phyloP scores from a whole-genome alignment of 2,113 vertebrate genomes.

The Paratilapia polleni region DNA sequence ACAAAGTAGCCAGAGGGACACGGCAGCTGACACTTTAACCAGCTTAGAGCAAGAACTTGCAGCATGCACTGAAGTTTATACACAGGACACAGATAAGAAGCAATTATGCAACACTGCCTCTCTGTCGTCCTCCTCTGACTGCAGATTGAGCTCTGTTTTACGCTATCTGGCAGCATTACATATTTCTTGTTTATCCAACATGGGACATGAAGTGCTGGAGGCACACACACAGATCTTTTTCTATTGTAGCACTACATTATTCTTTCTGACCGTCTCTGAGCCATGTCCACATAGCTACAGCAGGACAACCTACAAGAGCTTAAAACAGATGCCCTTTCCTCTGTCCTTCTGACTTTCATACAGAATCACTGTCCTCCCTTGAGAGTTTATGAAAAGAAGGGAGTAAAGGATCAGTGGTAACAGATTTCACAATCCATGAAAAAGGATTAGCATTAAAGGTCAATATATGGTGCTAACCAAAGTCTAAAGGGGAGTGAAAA shows the following conservation, averaged over 20 bases:
- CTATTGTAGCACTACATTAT: background rate
- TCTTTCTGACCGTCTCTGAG: background rate
- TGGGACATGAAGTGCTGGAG: background rate
- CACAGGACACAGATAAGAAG: slow-evolving; percentile 14
- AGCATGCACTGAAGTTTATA: background rate
- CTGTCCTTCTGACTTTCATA: slow-evolving; percentile 19
- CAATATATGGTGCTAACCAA: slow-evolving; percentile 7
- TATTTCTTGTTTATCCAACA: slow-evolving; percentile 22
- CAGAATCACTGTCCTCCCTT: background rate
- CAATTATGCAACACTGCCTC: slow-evolving; percentile 9
- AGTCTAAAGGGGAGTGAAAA: slow-evolving; percentile 5
- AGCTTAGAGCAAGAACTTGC: slow-evolving; percentile 6
- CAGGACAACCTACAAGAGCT: background rate
- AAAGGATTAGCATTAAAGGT: slow-evolving; percentile 46
- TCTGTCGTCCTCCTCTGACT: slow-evolving; percentile 15
- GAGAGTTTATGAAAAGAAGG: background rate
- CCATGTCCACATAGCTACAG: background rate
- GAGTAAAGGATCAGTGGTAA: background rate
- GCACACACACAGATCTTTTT: background rate
- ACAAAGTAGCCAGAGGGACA: slow-evolving; percentile 8
- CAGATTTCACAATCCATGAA: slow-evolving; percentile 21
- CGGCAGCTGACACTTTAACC: background rate
- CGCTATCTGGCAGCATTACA: slow-evolving; percentile 23
- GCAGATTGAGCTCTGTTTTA: slow-evolving; percentile 11
- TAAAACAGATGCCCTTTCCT: background rate